phyloP scores from a whole-genome alignment of 2,888 invertebrate genomes.

The Acanthosepion pharaonis region DNA sequence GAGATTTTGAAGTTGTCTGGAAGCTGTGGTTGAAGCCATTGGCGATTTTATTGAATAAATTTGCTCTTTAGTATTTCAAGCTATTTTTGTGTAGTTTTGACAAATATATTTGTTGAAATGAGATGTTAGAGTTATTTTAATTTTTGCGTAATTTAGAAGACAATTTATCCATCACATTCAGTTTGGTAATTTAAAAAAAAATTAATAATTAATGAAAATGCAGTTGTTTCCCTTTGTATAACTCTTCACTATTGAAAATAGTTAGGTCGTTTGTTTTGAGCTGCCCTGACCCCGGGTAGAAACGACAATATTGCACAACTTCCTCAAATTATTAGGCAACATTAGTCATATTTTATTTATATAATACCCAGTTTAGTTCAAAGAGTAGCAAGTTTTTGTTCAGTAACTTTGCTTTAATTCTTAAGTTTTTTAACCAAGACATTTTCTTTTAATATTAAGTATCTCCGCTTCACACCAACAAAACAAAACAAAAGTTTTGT shows the following conservation, averaged over 20 bases:
- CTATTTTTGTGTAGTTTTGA: too few relatives aligned
- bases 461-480: background rate
- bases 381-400: background rate
- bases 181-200: too few relatives aligned
- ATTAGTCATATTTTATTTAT: background rate
- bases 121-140: too few relatives aligned
- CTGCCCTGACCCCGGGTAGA: slow-evolving; percentile 33
- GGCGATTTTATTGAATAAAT: too few relatives aligned
- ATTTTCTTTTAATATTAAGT: background rate
- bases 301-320: slow-evolving; percentile 1
- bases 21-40: too few relatives aligned
- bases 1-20: too few relatives aligned
- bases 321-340: background rate
- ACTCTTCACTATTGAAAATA: background rate
- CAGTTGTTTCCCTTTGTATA: background rate
- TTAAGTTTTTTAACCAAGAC: background rate
- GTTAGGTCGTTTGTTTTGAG: background rate
- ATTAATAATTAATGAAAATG: background rate
- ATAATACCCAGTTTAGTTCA: background rate
- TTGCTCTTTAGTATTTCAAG: too few relatives aligned
- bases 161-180: too few relatives aligned
- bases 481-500: too few relatives aligned
- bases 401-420: background rate
- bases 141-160: too few relatives aligned
- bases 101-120: too few relatives aligned